A percentile compares a stretch with the other conserved stretches of the same genome.
Conservation (phyloP, 2,797 vertebrate genomes). For the Hemitrygon akajei region DNA sequence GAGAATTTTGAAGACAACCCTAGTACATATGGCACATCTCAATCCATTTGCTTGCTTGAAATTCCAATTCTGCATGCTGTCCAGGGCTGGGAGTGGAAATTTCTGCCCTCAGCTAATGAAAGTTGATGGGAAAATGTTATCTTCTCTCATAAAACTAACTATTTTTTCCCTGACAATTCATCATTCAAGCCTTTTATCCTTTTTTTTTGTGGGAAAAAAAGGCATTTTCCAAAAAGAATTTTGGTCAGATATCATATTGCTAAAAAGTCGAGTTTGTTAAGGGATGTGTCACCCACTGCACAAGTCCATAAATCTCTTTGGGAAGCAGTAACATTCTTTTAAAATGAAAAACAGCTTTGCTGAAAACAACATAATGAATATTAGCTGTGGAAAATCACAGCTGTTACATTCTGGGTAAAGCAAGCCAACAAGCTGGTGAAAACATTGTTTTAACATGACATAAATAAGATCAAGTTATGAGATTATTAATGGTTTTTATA, state of each 20-base stretch:
- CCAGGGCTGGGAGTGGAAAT: background rate
- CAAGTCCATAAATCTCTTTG: background rate
- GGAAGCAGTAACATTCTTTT: background rate
- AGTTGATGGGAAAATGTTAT: background rate
- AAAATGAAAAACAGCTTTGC: background rate
- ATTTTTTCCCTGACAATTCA: background rate
- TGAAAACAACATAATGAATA: constrained; percentile 11
- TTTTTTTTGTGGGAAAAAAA: no score
- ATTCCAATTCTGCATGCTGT: background rate
- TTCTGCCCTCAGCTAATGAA: background rate
- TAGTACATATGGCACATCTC: no score
- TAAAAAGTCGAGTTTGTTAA: background rate
- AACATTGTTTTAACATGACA: background rate
- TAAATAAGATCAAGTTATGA: background rate
- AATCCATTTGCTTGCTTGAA: no score
- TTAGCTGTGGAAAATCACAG: background rate
- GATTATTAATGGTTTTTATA: background rate
- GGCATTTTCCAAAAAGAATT: background rate
- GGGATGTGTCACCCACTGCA: background rate
- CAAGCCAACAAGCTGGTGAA: background rate
- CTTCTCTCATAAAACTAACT: background rate
- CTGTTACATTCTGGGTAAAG: background rate
- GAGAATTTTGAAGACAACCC: no score
- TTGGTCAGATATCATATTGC: background rate
- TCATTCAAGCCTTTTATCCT: background rate